Base-by-base conservation (phyloP, 2,113 vertebrate genomes). In the Salminus brasiliensis region DNA sequence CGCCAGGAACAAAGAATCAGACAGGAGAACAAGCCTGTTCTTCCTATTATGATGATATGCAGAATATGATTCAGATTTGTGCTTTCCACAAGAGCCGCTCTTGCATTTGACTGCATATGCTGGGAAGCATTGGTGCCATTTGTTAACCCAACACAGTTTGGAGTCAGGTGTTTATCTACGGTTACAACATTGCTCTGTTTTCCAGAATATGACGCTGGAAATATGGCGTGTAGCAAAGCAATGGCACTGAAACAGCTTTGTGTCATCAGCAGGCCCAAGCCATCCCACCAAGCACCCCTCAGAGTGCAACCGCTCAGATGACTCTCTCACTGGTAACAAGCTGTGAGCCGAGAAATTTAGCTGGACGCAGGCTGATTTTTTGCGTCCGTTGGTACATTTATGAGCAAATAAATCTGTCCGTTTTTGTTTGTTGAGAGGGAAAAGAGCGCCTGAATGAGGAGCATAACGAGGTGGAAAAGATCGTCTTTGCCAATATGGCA, bases 1-100 rank as follows among this genome's bases (percentile, higher is more conserved):
- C 88, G 88, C 86, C 84, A 89, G 88, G 83, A 90, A 90, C 87
- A 92, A 89, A 88, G 84, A 89, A 29, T 29, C 69, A 66, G 76
- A 32, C 23, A 53, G 30, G 69, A 47, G 57, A 78, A 82, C 88
- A 87, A 74, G 82, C 74, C 81, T 83, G 84, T 84, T 88, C 87
- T 83, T 74, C 77, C 68, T 66, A 79, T 79, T 80, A 83, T 82
- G 76, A 85, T 81, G 78, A 74, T 78, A 66, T 72, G 85, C 77
- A 87, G 86, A 85, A 87, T 87, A 80, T 80, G 25, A 78, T 85
- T 88, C 84, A 85, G 87, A 85, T 86, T 86, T 88, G 3, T 11
- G 85, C 87, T 83, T 81, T 74, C 62, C 49, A 18, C 85, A 66
- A 83, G 85, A 41, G 21, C 16, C 47, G 21, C 47, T 49, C 4